Evolutionary conservation across 2,888 invertebrate species (phyloP).

Genomic region (Eupsilia transversa): DNA sequence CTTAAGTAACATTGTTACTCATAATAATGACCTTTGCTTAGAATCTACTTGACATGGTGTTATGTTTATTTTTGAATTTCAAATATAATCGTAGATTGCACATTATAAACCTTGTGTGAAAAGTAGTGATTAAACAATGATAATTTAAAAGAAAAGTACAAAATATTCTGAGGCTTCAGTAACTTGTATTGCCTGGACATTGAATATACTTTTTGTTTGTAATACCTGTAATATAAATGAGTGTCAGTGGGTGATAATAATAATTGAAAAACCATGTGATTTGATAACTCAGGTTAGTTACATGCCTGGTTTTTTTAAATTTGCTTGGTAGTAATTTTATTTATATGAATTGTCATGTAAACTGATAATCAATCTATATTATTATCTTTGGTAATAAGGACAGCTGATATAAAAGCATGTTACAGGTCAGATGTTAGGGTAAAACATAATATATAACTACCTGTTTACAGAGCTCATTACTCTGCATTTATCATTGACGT

Average conservation of each 20-base stretch:
- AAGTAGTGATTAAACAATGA: conserved; percentile 17
- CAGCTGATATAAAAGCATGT: conserved; percentile 39
- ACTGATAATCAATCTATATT: conserved; percentile 46
- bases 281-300: conserved; percentile 30
- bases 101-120: conserved; percentile 35
- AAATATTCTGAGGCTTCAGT: background rate
- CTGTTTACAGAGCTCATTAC: conserved; percentile 61
- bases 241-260: conserved; percentile 23
- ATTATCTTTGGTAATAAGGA: conserved; percentile 50
- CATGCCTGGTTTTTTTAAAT: background rate
- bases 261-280: conserved; percentile 26
- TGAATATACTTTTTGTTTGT: background rate
- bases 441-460: conserved; percentile 61
- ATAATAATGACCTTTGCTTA: conserved; percentile 41
- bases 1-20: conserved; percentile 5
- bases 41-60: conserved; percentile 47
- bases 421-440: conserved; percentile 61
- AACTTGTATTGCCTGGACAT: background rate
- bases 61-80: conserved; percentile 18
- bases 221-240: background rate
- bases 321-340: conserved; percentile 14
- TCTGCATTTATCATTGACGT: conserved; percentile 42
- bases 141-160: conserved; percentile 3
- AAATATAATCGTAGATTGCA: conserved; percentile 40
- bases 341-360: conserved; percentile 12